A percentile compares a stretch with the other conserved stretches of the same genome.
Evolutionary conservation across 2,888 invertebrate genomes (phyloP).

Genomic region (Epistrophella euchroma): DNA sequence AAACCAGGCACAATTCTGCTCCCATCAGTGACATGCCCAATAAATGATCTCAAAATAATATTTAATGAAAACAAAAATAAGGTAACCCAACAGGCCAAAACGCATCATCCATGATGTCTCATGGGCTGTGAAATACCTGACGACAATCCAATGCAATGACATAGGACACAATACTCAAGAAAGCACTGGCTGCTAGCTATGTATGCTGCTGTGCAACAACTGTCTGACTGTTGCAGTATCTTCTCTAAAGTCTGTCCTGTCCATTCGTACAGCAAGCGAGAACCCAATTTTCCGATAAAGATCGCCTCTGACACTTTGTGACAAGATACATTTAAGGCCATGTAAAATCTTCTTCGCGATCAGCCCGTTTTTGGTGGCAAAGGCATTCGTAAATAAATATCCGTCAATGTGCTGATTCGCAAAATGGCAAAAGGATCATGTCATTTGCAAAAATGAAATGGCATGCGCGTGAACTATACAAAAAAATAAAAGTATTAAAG

Average conservation of each 20-base stretch:
- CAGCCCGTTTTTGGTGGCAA: conserved; percentile 71
- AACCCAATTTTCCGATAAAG: conserved; percentile 76
- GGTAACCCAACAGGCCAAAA: conserved; percentile 19
- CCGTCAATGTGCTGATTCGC: conserved; percentile 61
- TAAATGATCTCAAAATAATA: conserved; percentile 46
- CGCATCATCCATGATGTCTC: conserved; percentile 53
- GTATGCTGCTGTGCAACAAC: background rate
- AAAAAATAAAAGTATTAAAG: conserved; percentile 21
- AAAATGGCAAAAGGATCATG: conserved; percentile 70
- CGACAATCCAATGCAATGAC: conserved; percentile 65
- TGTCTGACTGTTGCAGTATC: background rate
- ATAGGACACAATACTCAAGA: conserved; percentile 21
- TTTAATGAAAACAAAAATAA: conserved; percentile 25
- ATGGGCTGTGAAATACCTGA: conserved; percentile 75
- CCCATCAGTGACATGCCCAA: conserved; percentile 35
- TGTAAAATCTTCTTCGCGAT: conserved; percentile 73
- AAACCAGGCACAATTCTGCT: conserved; percentile 56
- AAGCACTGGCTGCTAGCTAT: background rate
- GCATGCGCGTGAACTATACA: conserved; percentile 67
- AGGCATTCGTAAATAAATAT: conserved; percentile 72
- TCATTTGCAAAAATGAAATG: conserved; percentile 74
- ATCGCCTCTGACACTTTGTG: conserved; percentile 76
- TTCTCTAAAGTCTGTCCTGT: conserved; percentile 3
- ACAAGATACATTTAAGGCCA: conserved; percentile 76
- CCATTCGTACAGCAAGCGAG: conserved; percentile 40